Conservation (phyloP, 2,113 vertebrate species). For the Nycticorax nycticorax region DNA sequence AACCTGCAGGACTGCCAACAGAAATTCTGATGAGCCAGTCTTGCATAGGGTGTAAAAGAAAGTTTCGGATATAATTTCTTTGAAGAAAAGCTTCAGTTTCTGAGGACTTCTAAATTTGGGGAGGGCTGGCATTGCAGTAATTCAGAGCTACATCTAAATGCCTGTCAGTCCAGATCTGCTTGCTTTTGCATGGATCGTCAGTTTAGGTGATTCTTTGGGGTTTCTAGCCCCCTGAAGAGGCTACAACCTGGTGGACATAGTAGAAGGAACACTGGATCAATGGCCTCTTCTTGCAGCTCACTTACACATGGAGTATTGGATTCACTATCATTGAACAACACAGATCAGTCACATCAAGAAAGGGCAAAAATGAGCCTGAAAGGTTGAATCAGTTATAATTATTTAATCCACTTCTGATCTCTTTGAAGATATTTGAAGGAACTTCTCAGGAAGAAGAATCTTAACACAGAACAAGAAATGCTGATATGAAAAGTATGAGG, state of each 20-base stretch:
- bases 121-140: not conserved
- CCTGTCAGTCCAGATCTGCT: not conserved
- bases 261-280: fast-evolving
- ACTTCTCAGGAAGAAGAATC: not conserved
- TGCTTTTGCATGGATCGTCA: not conserved
- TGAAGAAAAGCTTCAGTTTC: not conserved
- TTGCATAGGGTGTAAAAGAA: not conserved
- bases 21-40: not conserved
- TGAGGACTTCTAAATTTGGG: not conserved
- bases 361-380: not conserved
- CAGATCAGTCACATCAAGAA: not conserved
- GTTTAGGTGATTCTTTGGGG: not conserved
- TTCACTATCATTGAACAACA: not conserved
- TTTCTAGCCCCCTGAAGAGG: not conserved
- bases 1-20: not conserved
- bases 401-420: not conserved
- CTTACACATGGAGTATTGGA: not conserved
- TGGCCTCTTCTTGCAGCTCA: not conserved
- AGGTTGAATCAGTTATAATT: not conserved
- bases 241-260: fast-evolving
- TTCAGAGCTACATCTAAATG: not conserved
- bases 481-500: not conserved
- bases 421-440: not conserved
- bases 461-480: not conserved
- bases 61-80: not conserved